Base-by-base conservation (phyloP, 2,888 invertebrate species). In the Philereme transversata region DNA sequence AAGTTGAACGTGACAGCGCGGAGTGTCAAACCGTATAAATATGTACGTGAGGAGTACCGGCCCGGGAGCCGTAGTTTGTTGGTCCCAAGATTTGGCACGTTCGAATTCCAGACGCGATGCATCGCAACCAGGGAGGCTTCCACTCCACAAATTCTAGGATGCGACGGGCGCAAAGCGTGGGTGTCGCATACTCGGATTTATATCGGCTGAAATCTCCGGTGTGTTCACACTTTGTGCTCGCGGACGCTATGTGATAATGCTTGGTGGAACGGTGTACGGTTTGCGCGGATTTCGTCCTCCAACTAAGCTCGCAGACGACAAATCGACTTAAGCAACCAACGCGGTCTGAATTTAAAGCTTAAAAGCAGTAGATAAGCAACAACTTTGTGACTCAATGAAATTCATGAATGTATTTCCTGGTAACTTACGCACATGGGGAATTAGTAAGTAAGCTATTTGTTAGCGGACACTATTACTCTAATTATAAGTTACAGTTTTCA, bases 121-220 rank as follows among this genome's bases (percentile, higher is more conserved):
- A 84, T 76, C 77, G 77, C 74, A 70, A 78, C 47, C 54, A 56
- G 61, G 50, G 56, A 59, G 77, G 79, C 79, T 79, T 86, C 79
- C 81, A 83, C 78, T 83, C 77, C 80, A 84, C 85, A 87, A 88
- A 89, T 88, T 87, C 83, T 78, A 78, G 83, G 82, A 84, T 86
- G 65, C 82, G 79, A 77, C 78, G 82, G 75, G 79, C 76, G 80
- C 82, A 84, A 83, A 82, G 83, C 79, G 79, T 77, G 79, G 83
- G 79, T 85, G 86, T 86, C 84, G 81, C 82, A 78, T 81, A 77
- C 81, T 78, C 78, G 83, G 87, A 88, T 89, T 88, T 89, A 89
- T 87, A 88, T 85, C 83, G 81, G 83, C 77, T 84, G 81, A 85
- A 86, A 87, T 86, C 85, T 85, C 84, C 78, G 81, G 78, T 81